Evolutionary conservation across 2,113 vertebrate genomes (phyloP).

Genomic region (Antennarius striatus): DNA sequence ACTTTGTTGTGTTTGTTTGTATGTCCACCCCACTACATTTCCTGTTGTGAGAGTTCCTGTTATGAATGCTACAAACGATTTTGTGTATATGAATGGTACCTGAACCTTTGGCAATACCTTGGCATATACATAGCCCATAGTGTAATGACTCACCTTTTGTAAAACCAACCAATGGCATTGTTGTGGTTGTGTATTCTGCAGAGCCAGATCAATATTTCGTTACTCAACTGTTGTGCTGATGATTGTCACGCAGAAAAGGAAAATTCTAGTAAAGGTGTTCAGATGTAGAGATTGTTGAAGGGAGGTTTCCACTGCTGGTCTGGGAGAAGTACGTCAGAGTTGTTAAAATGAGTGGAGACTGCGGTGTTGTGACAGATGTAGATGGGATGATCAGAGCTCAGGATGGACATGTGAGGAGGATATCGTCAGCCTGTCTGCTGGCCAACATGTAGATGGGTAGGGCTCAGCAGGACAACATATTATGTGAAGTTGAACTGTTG

Average conservation of each 20-base stretch:
- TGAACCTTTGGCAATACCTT: slow-evolving; percentile 6
- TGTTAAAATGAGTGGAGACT: too few relatives aligned
- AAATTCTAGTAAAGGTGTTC: background rate
- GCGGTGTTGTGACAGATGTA: slow-evolving; percentile 1
- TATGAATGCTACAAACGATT: background rate
- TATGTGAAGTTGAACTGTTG: background rate
- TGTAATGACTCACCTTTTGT: slow-evolving; percentile 7
- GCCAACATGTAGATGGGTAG: slow-evolving; percentile 34
- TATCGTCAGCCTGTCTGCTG: slow-evolving; percentile 1
- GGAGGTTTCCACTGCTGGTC: too few relatives aligned
- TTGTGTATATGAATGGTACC: background rate
- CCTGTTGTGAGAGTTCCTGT: background rate
- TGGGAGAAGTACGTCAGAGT: too few relatives aligned
- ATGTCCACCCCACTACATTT: too few relatives aligned
- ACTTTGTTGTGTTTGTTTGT: background rate
- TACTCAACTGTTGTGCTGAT: slow-evolving; percentile 16
- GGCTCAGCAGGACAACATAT: slow-evolving; percentile 40
- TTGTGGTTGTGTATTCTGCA: slow-evolving; percentile 7
- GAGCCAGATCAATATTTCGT: background rate
- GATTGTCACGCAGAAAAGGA: background rate
- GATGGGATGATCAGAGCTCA: slow-evolving; percentile 41
- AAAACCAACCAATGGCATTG: slow-evolving; percentile 26
- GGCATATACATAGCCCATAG: background rate
- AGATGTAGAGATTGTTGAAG: background rate
- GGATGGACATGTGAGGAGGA: slow-evolving; percentile 22